A percentile compares a stretch with the other conserved stretches of the same genome.
Conservation (phyloP, 2,113 vertebrate species). For the Hyaena hyaena region DNA sequence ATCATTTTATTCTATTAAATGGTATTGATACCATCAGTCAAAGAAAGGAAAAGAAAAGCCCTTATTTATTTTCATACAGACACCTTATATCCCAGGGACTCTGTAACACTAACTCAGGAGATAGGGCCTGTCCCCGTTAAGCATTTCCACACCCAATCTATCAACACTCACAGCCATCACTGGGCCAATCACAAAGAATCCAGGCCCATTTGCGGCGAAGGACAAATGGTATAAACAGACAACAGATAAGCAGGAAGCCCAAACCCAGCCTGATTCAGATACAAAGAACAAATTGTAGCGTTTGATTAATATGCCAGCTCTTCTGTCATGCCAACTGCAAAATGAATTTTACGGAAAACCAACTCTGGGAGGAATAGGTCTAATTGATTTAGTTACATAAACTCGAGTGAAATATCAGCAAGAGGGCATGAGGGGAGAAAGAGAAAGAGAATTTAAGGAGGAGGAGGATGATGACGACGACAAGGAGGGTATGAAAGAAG, state of each 20-base stretch:
- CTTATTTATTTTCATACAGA: conserved; percentile 70
- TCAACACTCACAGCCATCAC: background rate
- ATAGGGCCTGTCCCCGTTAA: conserved; percentile 45
- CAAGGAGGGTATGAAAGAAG: background rate
- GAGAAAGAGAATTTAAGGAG: background rate
- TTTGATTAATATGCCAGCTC: conserved; percentile 63
- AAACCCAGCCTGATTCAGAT: conserved; percentile 28
- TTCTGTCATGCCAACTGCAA: conserved; percentile 66
- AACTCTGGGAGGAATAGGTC: conserved; percentile 67
- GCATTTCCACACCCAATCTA: background rate
- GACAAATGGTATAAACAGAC: conserved; percentile 14
- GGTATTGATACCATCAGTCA: conserved; percentile 46
- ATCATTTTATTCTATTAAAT: conserved; percentile 66
- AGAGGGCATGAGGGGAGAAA: background rate
- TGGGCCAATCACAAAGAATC: conserved; percentile 18
- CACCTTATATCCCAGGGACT: conserved; percentile 68
- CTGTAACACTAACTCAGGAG: conserved; percentile 68
- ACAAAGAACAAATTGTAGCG: conserved; percentile 73
- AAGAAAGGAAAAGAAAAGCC: conserved; percentile 64
- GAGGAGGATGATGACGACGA: background rate
- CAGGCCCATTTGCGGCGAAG: background rate
- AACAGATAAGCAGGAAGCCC: conserved; percentile 63
- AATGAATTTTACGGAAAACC: conserved; percentile 71
- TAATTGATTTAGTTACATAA: conserved; percentile 74
- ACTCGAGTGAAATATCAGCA: conserved; percentile 21